Percentiles rank a stretch among this genome's conserved stretches.
phyloP scores from a whole-genome alignment of 2,888 invertebrate species.

The Tetragnatha montana region DNA sequence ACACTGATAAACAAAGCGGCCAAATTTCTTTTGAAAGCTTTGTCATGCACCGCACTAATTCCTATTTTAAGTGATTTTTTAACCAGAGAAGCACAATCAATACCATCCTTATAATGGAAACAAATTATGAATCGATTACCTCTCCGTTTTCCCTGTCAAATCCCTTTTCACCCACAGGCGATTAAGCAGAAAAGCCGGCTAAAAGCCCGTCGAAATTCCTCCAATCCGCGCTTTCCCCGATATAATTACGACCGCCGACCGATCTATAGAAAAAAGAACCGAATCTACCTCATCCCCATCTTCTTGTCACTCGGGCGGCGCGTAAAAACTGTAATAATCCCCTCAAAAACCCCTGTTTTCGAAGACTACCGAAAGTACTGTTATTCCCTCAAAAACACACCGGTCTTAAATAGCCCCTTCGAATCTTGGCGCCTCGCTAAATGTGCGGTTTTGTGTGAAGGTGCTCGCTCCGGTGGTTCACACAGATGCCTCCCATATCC shows the following conservation, averaged over 20 bases:
- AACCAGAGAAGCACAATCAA: not conserved
- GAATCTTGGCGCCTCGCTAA: constrained; percentile 18
- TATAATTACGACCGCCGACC: not conserved
- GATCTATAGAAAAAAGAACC: not conserved
- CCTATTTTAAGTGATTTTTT: too few relatives aligned
- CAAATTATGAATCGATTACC: not conserved
- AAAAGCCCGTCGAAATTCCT: not conserved
- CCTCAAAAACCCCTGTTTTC: constrained; percentile 27
- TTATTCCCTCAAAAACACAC: constrained; percentile 5
- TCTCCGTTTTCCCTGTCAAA: not conserved
- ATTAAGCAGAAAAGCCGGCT: not conserved
- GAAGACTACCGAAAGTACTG: constrained; percentile 36
- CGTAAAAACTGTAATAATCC: constrained; percentile 40
- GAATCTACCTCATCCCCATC: not conserved
- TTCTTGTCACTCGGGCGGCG: constrained; percentile 3
- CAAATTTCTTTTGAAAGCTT: too few relatives aligned
- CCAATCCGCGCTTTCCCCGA: not conserved
- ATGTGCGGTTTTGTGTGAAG: constrained; percentile 30
- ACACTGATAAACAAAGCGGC: too few relatives aligned
- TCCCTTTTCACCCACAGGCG: not conserved
- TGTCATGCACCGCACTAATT: too few relatives aligned
- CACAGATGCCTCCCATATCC: constrained; percentile 16
- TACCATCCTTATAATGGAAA: not conserved
- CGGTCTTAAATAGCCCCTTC: constrained; percentile 31
- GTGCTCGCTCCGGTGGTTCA: not conserved